Evolutionary conservation across 2,797 vertebrate genomes (phyloP).

Genomic region (Chanos chanos): DNA sequence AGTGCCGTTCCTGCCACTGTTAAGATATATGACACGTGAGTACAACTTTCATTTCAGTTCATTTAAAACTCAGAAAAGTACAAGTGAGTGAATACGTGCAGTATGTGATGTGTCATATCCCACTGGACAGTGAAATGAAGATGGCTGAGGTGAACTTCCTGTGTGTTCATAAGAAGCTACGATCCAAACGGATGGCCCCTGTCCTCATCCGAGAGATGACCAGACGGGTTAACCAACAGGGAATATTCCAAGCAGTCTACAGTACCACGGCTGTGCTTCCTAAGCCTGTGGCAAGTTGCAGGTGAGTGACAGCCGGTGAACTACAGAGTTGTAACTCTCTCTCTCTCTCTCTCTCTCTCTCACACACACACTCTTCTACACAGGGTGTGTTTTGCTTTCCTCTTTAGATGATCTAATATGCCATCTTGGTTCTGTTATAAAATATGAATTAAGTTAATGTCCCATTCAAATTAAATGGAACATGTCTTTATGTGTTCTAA

Average conservation of each 20-base stretch:
- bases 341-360: neutral
- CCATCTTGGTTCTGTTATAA: neutral
- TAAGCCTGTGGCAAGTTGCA: constrained; percentile 87
- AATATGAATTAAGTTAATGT: constrained; percentile 2
- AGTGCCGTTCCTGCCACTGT: constrained; percentile 86
- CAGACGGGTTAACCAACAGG: constrained; percentile 83
- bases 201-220: constrained; percentile 93
- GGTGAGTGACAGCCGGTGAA: constrained; percentile 75
- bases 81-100: neutral
- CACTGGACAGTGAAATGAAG: constrained; percentile 77
- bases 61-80: neutral
- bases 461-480: neutral
- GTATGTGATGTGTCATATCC: neutral
- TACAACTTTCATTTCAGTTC: constrained; percentile 13
- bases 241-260: constrained; percentile 87
- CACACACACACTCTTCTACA: neutral
- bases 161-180: constrained; percentile 95
- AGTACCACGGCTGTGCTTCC: constrained; percentile 82
- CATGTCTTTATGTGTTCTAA: constrained; percentile 47
- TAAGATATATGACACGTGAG: constrained; percentile 86
- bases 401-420: neutral
- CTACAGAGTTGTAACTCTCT: neutral
- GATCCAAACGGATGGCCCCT: constrained; percentile 90
- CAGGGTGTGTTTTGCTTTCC: neutral
- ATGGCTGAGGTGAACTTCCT: constrained; percentile 94